These are phyloP conservation scores for Epinephelus malabaricus DNA, from an alignment of 2,797 vertebrate species.

Conservation along the genomic window DNA sequence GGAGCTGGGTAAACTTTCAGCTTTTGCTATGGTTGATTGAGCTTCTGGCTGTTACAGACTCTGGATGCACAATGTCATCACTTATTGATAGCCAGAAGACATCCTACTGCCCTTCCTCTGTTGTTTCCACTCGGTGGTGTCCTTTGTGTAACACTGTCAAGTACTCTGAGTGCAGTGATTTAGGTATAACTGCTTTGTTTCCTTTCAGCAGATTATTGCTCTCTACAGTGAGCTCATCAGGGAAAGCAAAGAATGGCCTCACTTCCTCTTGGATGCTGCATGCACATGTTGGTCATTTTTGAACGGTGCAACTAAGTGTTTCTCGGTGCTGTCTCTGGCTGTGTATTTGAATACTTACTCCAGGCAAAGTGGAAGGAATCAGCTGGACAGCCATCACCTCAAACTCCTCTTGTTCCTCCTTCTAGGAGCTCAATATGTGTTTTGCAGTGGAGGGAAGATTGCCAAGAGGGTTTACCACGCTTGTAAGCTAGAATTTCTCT, in stretches of 20 bases:
- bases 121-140: conserved; percentile 11
- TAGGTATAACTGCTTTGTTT: conserved; percentile 20
- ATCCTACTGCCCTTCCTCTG: conserved; percentile 31
- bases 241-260: conserved; percentile 16
- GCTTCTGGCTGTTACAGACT: conserved; percentile 15
- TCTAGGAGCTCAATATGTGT: not conserved
- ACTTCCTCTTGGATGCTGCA: conserved; percentile 7
- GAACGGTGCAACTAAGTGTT: conserved; percentile 5
- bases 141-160: conserved; percentile 29
- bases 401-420: conserved; percentile 7
- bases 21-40: conserved; percentile 26
- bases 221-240: not conserved
- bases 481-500: not conserved
- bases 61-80: conserved; percentile 38
- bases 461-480: not conserved
- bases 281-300: conserved; percentile 7
- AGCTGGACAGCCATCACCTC: conserved; percentile 26
- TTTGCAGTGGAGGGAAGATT: not conserved
- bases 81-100: conserved; percentile 49
- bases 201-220: conserved; percentile 19
- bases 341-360: conserved; percentile 10
- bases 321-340: conserved; percentile 4
- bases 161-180: conserved; percentile 27
- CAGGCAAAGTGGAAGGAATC: conserved; percentile 9
- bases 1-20: conserved; percentile 1